These are phyloP conservation scores for Gastrophryne carolinensis DNA, from an alignment of 2,797 vertebrate species.

Conservation along the genomic window DNA sequence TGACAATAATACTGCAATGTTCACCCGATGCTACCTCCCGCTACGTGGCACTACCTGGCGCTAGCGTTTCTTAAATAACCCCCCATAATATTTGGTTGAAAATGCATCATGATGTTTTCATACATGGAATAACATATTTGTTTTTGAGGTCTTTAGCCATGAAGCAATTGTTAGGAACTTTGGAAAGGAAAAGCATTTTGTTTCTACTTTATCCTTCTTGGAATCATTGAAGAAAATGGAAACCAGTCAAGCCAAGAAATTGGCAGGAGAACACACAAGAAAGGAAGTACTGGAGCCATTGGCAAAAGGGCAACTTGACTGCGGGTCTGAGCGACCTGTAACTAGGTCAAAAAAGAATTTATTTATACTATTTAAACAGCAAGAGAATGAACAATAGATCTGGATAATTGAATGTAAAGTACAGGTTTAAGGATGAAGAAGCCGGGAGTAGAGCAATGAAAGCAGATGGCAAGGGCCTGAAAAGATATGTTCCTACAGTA, in stretches of 20 bases:
- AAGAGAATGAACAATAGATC: slow-evolving; percentile 30
- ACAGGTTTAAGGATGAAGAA: slow-evolving; percentile 9
- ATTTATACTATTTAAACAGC: background rate
- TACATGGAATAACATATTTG: background rate
- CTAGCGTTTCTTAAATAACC: too few relatives aligned
- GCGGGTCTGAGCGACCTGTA: slow-evolving; percentile 38
- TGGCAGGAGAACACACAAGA: slow-evolving; percentile 42
- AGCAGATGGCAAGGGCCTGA: background rate
- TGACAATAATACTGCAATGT: too few relatives aligned
- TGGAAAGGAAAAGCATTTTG: slow-evolving; percentile 38
- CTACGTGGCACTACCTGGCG: too few relatives aligned
- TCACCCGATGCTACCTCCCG: too few relatives aligned
- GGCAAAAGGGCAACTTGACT: slow-evolving; percentile 33
- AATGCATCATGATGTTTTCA: background rate
- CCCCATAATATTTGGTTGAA: too few relatives aligned
- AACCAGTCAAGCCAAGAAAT: background rate
- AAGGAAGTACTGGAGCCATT: slow-evolving; percentile 12
- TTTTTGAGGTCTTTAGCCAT: background rate
- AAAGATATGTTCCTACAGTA: slow-evolving; percentile 27
- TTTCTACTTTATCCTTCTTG: slow-evolving; percentile 43
- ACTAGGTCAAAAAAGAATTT: background rate
- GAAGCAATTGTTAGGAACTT: slow-evolving; percentile 6
- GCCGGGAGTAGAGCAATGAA: background rate
- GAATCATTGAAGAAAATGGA: slow-evolving; percentile 35
- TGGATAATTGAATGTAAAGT: slow-evolving; percentile 7